Evolutionary conservation across 2,113 vertebrate genomes (phyloP).

Genomic region (Nannobrachium achirus): DNA sequence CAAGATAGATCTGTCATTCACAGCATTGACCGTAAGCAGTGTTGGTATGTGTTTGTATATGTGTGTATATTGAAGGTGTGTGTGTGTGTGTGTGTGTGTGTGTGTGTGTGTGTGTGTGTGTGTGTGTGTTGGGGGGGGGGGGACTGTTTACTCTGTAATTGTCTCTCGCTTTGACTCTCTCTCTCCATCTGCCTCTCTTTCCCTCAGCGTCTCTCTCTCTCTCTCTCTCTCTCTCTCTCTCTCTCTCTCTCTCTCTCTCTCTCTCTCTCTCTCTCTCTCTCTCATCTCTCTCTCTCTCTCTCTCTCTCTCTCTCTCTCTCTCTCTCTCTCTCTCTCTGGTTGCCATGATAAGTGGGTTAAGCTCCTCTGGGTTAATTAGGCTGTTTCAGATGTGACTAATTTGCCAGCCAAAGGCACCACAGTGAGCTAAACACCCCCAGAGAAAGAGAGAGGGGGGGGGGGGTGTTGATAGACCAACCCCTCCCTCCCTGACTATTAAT

Average conservation of each 20-base stretch:
- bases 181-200: background rate
- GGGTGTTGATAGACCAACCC: no score
- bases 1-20: no score
- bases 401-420: constrained; percentile 74
- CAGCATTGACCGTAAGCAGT: no score
- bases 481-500: no score
- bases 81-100: background rate
- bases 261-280: constrained; percentile 22
- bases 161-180: no score
- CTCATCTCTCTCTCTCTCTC: constrained; percentile 15
- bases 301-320: constrained; percentile 16
- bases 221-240: background rate
- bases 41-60: no score
- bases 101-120: background rate
- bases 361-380: constrained; percentile 83
- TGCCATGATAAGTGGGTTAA: constrained; percentile 78
- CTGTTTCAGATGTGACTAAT: constrained; percentile 82
- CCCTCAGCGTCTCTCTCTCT: background rate
- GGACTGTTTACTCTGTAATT: no score
- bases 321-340: constrained; percentile 66
- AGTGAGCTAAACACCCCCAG: constrained; percentile 72
- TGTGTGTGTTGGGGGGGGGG: no score
- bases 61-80: background rate
- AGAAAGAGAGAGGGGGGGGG: background rate
- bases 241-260: constrained; percentile 10